These are phyloP conservation scores for Andrena cerasifolii DNA, from an alignment of 1,140 invertebrate genomes.

Conservation along the genomic window DNA sequence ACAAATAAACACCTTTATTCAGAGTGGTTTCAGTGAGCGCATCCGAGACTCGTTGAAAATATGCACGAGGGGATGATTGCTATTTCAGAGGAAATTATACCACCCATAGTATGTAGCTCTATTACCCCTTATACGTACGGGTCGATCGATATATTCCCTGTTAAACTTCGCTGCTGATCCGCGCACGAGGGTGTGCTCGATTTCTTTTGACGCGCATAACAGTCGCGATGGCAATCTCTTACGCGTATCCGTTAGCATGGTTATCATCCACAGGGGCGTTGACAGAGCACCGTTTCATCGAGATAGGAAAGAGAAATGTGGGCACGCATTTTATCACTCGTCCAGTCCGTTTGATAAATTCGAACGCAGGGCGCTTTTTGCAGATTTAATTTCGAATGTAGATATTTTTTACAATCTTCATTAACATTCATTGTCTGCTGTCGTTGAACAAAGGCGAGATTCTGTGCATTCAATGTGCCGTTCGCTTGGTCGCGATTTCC, in stretches of 20 bases:
- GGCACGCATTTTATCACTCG: not conserved
- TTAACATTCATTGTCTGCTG: not conserved
- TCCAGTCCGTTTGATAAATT: not conserved
- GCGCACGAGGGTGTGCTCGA: not conserved
- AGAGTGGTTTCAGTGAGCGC: too few relatives aligned
- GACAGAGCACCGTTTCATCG: too few relatives aligned
- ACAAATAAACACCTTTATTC: too few relatives aligned
- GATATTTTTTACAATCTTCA: not conserved
- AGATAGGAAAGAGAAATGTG: not conserved
- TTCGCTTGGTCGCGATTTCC: not conserved
- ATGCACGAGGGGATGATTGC: not conserved
- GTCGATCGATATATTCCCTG: constrained; percentile 44
- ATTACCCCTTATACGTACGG: not conserved
- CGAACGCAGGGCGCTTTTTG: too few relatives aligned
- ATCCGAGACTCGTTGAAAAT: not conserved
- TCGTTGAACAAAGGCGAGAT: not conserved
- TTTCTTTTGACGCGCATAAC: constrained; percentile 13
- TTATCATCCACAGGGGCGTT: not conserved
- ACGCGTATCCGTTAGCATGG: not conserved
- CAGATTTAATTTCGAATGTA: too few relatives aligned
- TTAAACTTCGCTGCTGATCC: constrained; percentile 17
- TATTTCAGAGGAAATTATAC: not conserved
- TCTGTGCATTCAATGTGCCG: not conserved
- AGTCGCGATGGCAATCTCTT: not conserved
- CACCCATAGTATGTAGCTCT: not conserved